Conservation (phyloP, 1,140 invertebrate genomes). For the Dolichoris vasculosae region DNA sequence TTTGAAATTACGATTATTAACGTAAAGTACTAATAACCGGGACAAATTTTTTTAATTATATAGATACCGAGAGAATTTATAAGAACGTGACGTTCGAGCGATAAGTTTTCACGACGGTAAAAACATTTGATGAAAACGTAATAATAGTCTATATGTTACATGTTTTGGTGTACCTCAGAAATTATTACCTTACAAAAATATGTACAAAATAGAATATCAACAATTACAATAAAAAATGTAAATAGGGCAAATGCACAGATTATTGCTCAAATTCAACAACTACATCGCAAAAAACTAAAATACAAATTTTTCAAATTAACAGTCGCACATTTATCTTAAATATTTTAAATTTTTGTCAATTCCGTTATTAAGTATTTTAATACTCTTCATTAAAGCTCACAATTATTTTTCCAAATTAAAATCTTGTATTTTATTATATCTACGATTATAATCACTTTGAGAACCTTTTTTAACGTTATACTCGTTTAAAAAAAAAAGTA, state of each 20-base stretch:
- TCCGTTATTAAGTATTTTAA: too few species aligned
- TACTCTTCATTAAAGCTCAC: too few species aligned
- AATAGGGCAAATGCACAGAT: conserved; percentile 38
- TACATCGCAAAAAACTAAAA: background rate
- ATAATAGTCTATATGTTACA: conserved; percentile 35
- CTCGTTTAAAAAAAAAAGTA: too few species aligned
- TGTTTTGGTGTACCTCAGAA: conserved; percentile 25
- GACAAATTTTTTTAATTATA: background rate
- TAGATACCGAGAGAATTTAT: background rate
- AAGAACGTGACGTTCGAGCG: background rate
- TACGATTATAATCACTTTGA: too few species aligned
- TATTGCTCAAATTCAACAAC: background rate
- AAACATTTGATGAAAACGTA: conserved; percentile 14
- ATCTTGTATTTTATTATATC: too few species aligned
- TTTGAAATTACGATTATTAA: background rate
- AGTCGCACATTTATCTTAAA: too few species aligned
- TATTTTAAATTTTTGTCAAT: too few species aligned
- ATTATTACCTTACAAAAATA: background rate
- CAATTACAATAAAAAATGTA: background rate
- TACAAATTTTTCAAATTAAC: background rate
- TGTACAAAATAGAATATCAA: conserved; percentile 17
- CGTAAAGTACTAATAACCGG: background rate
- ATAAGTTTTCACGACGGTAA: background rate
- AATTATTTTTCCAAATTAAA: too few species aligned
- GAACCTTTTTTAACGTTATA: too few species aligned